These are phyloP conservation scores for Peromyscus aztecus DNA, from an alignment of 2,797 vertebrate species.

Conservation along the genomic window DNA sequence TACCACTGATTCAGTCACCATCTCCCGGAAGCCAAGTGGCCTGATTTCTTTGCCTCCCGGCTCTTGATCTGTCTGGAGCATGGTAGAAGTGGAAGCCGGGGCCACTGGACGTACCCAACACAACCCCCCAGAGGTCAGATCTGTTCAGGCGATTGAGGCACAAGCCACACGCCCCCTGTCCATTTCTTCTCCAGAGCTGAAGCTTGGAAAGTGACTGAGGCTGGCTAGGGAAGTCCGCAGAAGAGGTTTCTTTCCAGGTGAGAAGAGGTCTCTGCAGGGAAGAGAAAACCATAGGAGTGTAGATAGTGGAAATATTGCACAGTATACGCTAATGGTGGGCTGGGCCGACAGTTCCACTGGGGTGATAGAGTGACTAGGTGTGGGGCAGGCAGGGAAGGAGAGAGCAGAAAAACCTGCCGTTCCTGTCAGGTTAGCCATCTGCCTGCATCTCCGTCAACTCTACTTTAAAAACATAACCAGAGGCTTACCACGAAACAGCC, in stretches of 20 bases:
- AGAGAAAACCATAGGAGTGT: not conserved
- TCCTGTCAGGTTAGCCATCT: constrained; percentile 78
- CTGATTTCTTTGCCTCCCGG: not conserved
- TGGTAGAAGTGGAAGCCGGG: not conserved
- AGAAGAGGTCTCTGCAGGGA: not conserved
- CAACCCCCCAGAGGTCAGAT: not conserved
- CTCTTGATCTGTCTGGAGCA: not conserved
- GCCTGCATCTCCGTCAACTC: constrained; percentile 26
- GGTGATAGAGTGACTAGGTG: constrained; percentile 46
- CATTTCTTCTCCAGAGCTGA: not conserved
- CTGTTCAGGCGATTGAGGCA: not conserved
- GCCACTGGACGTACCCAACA: not conserved
- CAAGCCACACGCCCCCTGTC: not conserved
- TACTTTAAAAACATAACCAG: constrained; percentile 73
- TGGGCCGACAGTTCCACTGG: not conserved
- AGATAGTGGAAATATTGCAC: not conserved
- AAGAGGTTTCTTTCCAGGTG: not conserved
- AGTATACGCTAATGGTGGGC: not conserved
- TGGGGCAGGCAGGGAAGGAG: not conserved
- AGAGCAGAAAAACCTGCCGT: constrained; percentile 84
- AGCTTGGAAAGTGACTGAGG: not conserved
- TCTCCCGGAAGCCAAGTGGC: not conserved
- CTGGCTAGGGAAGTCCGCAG: not conserved
- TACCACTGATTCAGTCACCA: not conserved
- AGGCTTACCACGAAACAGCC: not conserved